These are phyloP conservation scores for Apotomis betuletana DNA, from an alignment of 2,888 invertebrate species.

Conservation along the genomic window DNA sequence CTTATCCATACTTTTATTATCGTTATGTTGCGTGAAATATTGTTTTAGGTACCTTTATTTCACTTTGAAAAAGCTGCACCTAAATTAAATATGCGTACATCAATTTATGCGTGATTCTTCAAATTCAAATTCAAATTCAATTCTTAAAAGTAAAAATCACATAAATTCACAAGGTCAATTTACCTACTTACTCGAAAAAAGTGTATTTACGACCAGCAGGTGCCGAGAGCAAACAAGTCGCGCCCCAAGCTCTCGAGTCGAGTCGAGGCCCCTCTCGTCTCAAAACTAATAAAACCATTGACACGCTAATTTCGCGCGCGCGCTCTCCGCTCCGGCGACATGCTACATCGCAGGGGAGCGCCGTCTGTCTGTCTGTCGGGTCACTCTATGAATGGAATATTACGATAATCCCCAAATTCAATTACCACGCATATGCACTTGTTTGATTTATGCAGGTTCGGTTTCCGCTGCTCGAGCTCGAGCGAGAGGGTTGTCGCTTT, in stretches of 20 bases:
- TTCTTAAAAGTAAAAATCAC: background rate
- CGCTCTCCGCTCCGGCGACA: background rate
- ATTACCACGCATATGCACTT: constrained; percentile 34
- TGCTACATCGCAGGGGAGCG: constrained; percentile 1
- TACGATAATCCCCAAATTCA: constrained; percentile 36
- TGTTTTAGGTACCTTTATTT: too few species aligned
- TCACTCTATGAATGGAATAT: constrained; percentile 34
- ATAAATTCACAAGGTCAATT: background rate
- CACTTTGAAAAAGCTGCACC: too few species aligned
- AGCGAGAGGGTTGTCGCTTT: constrained; percentile 12
- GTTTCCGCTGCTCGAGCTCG: background rate
- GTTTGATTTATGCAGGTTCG: constrained; percentile 29
- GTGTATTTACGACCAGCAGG: background rate
- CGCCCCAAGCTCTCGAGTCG: background rate
- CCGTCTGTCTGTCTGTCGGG: constrained; percentile 17
- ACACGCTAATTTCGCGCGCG: constrained; percentile 16
- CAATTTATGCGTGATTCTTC: too few species aligned
- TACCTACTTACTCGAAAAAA: background rate
- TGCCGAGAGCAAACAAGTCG: background rate
- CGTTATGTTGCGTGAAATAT: too few species aligned
- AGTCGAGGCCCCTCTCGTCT: background rate
- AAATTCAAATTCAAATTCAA: too few species aligned
- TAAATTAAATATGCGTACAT: too few species aligned
- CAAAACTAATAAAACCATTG: constrained; percentile 30
- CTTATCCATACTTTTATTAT: too few species aligned